Evolutionary conservation across 2,113 vertebrate genomes (phyloP).

Genomic region (Pangasianodon gigas): DNA sequence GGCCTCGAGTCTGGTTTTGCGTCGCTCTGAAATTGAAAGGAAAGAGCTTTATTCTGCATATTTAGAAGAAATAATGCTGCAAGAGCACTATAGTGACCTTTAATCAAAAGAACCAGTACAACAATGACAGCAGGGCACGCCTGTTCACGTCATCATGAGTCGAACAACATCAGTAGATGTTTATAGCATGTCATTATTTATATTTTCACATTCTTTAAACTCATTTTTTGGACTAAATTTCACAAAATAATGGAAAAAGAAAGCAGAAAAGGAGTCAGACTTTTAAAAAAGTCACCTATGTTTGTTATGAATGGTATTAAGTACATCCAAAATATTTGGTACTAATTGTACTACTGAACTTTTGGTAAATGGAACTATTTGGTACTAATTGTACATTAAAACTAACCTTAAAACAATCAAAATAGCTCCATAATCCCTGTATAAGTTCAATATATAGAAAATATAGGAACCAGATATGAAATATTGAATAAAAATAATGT

Average conservation of each 20-base stretch:
- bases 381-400: background rate
- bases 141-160: background rate
- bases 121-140: background rate
- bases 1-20: background rate
- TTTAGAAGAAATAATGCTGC: background rate
- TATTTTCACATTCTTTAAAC: background rate
- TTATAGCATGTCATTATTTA: background rate
- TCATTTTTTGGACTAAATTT: background rate
- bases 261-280: background rate
- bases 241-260: background rate
- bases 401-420: background rate
- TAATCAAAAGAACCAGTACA: background rate
- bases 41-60: background rate
- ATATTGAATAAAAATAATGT: background rate
- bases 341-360: background rate
- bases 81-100: background rate
- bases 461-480: background rate
- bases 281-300: background rate
- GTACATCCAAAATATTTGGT: background rate
- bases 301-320: background rate
- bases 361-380: too few species aligned
- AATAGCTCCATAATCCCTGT: background rate
- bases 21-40: background rate
- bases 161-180: background rate
- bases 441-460: background rate